Evolutionary conservation across 1,140 invertebrate genomes (phyloP), one percentile per base, ranked within the genome.

Genomic region (Trachymyrmex septentrionalis): DNA sequence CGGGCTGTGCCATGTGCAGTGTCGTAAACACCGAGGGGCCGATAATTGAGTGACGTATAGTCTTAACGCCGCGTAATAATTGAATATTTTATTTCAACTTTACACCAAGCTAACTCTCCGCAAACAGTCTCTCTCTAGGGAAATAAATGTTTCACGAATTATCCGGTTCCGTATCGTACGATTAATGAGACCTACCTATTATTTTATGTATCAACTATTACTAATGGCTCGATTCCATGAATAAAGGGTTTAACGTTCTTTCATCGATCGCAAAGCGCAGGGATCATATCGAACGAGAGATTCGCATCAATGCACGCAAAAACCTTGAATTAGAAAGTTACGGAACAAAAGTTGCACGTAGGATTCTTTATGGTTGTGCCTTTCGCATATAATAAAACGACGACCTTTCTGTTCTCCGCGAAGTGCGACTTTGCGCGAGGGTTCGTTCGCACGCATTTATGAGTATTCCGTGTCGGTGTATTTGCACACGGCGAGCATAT

Each of bases 1-100:
- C 64, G 30, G 71, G 24, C 57, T 24, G 27, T 44, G 80, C 67
- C 78, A 85, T 85, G 86, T 87, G 88, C 85, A 87, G 27, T 71
- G 73, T 64, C 86, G 67, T 78, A 50, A 38, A 76, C 34, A 34
- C 48, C 24, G 27, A 48, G 72, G 76, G 71, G 12, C 63, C 38
- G 14, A 66, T 21, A 10, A 14, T 34, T 44, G n/a, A 10, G 55
- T 27, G 16, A 61, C 9, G 27, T 1, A 27, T 27, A 19, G 2
- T 24, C 34, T 19, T 5, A 44, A 27, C n/a, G 57, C 34, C 9
- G 24, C 21, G 21, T 63, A 48, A 63, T 24, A 80, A 77, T 63
- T 3, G 38, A 10, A 19, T n/a, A 10, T 10, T 30, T 38, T 44
- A 24, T n/a, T 10, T 3, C 53, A 61, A 27, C 38, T 77, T 64